Base-by-base conservation (phyloP, 2,113 vertebrate genomes). In the Chaenogobius annularis region DNA sequence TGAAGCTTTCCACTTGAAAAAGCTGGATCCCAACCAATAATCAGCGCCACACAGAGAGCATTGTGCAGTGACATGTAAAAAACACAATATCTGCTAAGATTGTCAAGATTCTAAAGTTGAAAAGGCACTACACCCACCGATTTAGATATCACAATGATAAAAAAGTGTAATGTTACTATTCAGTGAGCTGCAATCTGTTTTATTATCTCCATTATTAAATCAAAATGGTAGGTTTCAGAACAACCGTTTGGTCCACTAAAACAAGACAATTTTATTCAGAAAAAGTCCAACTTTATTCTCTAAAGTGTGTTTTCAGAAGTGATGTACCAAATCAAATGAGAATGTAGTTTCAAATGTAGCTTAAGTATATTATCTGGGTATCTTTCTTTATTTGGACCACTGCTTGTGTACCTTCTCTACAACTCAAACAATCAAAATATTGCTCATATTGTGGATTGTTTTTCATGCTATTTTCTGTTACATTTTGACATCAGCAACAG, bases 1-100 rank as follows among this genome's bases (percentile, higher is more conserved):
- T 20, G 43, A 73, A 56, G 68, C 54, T 80, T 78, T 70, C 72
- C 47, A 82, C 68, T 78, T 13, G 10, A 76, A 58, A 40, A 72
- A 35, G 54, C 76, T 68, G 68, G 10, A 48, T 52, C 55, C 47
- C 64, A 80, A 74, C 59, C 74, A 76, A 79, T 62, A 76, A 80
- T 70, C 47, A 74, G 62, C 73, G 73, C 59, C 26, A 66, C n/a
- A 79, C 68, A 64, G 35, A n/a, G 40, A 70, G 40, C 68, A 78
- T 15, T 64, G 13, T 35, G 11, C 66, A 40, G 65, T 35, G 23
- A 8, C 47, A 80, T 75, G 62, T 66, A 52, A 43, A 23, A 58
- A 69, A 48, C 37, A 47, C 63, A 55, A 74, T 59, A 44, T 74
- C 46, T 9, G 12, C 65, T 54, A 46, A 13, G 12, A 13, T 11